A percentile compares a stretch with the other conserved stretches of the same genome.
These are phyloP conservation scores for Griposia aprilina DNA, from an alignment of 2,888 invertebrate genomes.

Conservation along the genomic window DNA sequence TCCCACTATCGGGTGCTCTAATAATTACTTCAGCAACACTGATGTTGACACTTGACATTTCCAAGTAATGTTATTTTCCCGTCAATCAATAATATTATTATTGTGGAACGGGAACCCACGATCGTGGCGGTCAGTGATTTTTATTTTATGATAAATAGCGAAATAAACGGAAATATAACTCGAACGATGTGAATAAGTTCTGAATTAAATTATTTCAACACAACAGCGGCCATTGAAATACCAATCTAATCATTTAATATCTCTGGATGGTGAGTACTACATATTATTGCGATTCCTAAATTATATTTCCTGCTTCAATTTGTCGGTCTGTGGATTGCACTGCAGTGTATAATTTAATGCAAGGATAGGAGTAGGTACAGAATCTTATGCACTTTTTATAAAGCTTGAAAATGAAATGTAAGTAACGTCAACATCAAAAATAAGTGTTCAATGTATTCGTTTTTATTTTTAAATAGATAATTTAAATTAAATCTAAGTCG, in stretches of 20 bases:
- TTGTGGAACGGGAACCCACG: not conserved
- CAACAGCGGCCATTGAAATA: not conserved
- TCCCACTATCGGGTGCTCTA: not conserved
- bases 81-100: conserved; percentile 33
- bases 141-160: not conserved
- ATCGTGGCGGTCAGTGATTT: not conserved
- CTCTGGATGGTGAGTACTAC: conserved; percentile 13
- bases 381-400: not conserved
- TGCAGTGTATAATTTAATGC: not conserved
- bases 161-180: not conserved
- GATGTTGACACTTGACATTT: conserved; percentile 22
- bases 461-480: too few relatives aligned
- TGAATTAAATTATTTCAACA: not conserved
- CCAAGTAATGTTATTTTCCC: conserved; percentile 24
- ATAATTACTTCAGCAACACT: conserved; percentile 20
- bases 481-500: too few relatives aligned
- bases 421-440: conserved; percentile 4
- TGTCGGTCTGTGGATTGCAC: not conserved
- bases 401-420: not conserved
- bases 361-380: not conserved
- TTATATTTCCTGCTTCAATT: not conserved
- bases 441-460: too few relatives aligned
- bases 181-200: not conserved
- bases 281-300: not conserved
- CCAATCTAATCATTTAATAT: not conserved